phyloP scores from a whole-genome alignment of 2,797 vertebrate genomes.

The Enteromius treurensis region DNA sequence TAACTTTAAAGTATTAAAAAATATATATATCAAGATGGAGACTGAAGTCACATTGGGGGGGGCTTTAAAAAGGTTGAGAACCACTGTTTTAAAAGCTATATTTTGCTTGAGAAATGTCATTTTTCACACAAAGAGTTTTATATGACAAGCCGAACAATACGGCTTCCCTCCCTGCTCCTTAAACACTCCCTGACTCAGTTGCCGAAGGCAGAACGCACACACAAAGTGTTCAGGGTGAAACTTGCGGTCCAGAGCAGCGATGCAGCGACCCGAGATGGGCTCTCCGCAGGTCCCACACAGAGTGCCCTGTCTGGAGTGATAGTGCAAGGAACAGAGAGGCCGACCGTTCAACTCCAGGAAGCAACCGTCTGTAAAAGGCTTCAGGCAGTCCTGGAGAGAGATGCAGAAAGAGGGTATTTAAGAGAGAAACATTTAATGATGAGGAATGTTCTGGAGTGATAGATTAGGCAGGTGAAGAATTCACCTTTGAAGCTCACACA shows the following conservation, averaged over 20 bases:
- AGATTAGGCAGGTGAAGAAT: constrained; percentile 11
- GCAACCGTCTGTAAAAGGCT: constrained; percentile 75
- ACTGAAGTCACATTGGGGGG: not conserved
- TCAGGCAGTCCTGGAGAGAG: constrained; percentile 85
- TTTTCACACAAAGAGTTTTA: constrained; percentile 83
- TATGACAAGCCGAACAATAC: constrained; percentile 83
- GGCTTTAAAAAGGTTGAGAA: not conserved
- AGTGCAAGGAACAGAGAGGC: constrained; percentile 87
- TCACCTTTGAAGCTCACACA: constrained; percentile 24
- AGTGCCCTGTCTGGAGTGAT: constrained; percentile 83
- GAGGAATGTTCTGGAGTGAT: not conserved
- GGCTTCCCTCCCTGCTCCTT: constrained; percentile 80
- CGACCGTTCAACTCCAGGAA: constrained; percentile 88
- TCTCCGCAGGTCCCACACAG: constrained; percentile 80
- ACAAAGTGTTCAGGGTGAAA: constrained; percentile 94
- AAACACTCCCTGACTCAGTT: constrained; percentile 87
- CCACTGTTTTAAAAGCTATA: not conserved
- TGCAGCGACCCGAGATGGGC: constrained; percentile 84
- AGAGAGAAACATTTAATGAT: not conserved
- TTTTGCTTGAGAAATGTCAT: not conserved
- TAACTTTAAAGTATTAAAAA: not conserved
- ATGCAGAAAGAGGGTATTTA: not conserved
- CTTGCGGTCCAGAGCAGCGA: constrained; percentile 80
- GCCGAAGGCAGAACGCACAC: constrained; percentile 87
- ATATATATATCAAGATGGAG: too few relatives aligned